Evolutionary conservation across 2,888 invertebrate genomes (phyloP), one percentile per base, ranked within the genome.

Genomic region (Scaptomyza reducta): DNA sequence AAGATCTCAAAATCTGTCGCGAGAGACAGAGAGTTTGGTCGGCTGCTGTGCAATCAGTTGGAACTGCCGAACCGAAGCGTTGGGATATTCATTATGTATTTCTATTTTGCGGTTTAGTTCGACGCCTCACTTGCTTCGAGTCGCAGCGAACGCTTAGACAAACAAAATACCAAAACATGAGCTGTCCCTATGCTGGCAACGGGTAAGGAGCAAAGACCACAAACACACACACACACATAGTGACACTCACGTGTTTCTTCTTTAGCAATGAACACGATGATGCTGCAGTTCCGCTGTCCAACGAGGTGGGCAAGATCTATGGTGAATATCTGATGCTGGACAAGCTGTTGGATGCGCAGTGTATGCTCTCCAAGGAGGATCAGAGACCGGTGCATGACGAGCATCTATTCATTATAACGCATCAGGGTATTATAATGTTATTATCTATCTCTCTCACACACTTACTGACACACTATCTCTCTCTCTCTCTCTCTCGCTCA

Each of bases 381-480:
- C 93, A 94, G 25, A 93, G 94, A 60, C 94, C 95, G 0, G 98
- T 98, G 0, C 98, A 98, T 79, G 99, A 99, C 91, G 99, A 99
- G 89, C 99, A 99, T 92, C 93, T 99, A 7, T 99, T 99, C 91
- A 99, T 99, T 68, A 94, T 99, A 55, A 99, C 98, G 11, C 99
- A 99, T 93, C 99, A 99, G 95, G 98, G 98, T 98, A 10, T n/a
- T n/a, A n/a, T n/a, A n/a, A n/a, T n/a, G n/a, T n/a, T n/a, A n/a
- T n/a, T n/a, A n/a, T n/a, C 27, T 1, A 11, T 3, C 6, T 27
- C 35, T 33, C 18, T 35, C 0, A 0, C 14, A 33, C 7, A 29
- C 9, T 29, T n/a, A n/a, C n/a, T n/a, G n/a, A n/a, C n/a, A 11
- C 14, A 6, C 14, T 6, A 6, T 35, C 13, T 53, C 9, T 40